phyloP scores from a whole-genome alignment of 2,888 invertebrate genomes.

The Agonopterix subpropinquella region DNA sequence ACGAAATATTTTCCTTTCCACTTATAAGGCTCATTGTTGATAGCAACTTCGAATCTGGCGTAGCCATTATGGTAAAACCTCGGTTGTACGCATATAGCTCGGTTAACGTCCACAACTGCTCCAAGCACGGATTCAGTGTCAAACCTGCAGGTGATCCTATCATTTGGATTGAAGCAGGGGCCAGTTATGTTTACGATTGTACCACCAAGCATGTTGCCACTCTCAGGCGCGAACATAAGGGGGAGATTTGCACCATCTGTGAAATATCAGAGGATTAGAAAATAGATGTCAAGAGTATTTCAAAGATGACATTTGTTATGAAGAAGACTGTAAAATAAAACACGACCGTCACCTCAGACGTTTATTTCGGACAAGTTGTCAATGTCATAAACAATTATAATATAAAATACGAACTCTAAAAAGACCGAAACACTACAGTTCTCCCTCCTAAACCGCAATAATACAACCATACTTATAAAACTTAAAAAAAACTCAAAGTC shows the following conservation, averaged over 20 bases:
- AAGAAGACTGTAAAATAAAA: no score
- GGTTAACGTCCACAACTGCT: conserved; percentile 84
- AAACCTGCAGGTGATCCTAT: conserved; percentile 88
- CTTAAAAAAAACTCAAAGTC: no score
- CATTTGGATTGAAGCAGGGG: conserved; percentile 88
- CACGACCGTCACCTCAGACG: no score
- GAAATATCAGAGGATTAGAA: not conserved
- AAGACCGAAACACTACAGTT: no score
- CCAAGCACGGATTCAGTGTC: conserved; percentile 88
- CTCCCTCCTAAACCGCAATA: no score
- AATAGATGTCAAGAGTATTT: not conserved
- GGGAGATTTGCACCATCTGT: conserved; percentile 87
- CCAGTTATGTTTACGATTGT: conserved; percentile 97
- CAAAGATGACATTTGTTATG: not conserved
- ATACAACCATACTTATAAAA: no score
- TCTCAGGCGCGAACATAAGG: conserved; percentile 93
- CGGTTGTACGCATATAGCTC: conserved; percentile 94
- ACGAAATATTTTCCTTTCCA: conserved; percentile 95
- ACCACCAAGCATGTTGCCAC: conserved; percentile 98
- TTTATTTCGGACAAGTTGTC: no score
- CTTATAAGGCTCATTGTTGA: conserved; percentile 87
- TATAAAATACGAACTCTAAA: no score
- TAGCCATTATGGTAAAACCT: conserved; percentile 91
- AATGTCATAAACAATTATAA: no score
- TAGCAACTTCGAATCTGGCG: conserved; percentile 89